Percentiles rank a stretch among this genome's conserved stretches.
Conservation (phyloP, 1,140 invertebrate genomes). For the Drosophila burlai region DNA sequence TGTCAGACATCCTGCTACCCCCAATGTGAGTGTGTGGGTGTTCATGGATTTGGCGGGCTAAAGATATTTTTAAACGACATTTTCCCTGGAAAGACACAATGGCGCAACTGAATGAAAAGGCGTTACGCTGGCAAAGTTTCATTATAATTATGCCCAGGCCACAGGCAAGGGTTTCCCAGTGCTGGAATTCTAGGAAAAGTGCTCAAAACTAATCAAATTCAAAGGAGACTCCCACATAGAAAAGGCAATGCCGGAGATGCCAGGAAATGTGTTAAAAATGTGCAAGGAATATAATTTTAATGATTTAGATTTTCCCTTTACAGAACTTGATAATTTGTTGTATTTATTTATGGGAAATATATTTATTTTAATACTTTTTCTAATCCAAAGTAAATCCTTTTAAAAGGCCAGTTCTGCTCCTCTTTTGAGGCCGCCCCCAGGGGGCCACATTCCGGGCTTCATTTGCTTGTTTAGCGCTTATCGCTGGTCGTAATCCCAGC, state of each 20-base stretch:
- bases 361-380: not conserved
- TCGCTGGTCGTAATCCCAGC: slow-evolving; percentile 59
- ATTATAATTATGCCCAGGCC: slow-evolving; percentile 42
- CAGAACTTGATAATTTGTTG: too few species aligned
- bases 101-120: slow-evolving; percentile 38
- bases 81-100: slow-evolving; percentile 56
- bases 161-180: slow-evolving; percentile 17
- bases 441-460: slow-evolving; percentile 50
- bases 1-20: slow-evolving; percentile 42
- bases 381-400: not conserved
- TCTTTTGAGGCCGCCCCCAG: not conserved
- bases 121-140: slow-evolving; percentile 30
- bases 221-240: not conserved
- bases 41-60: slow-evolving; percentile 14
- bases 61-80: slow-evolving; percentile 78
- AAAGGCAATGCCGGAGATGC: not conserved
- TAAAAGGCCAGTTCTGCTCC: slow-evolving; percentile 10
- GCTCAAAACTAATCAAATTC: slow-evolving; percentile 42
- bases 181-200: slow-evolving; percentile 25
- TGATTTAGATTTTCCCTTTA: too few species aligned
- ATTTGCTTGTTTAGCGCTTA: slow-evolving; percentile 77
- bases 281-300: too few species aligned
- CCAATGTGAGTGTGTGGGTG: slow-evolving; percentile 9
- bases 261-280: not conserved
- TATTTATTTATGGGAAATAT: too few species aligned